Conservation (phyloP, 1,140 invertebrate species). For the Sycobia sp. region DNA sequence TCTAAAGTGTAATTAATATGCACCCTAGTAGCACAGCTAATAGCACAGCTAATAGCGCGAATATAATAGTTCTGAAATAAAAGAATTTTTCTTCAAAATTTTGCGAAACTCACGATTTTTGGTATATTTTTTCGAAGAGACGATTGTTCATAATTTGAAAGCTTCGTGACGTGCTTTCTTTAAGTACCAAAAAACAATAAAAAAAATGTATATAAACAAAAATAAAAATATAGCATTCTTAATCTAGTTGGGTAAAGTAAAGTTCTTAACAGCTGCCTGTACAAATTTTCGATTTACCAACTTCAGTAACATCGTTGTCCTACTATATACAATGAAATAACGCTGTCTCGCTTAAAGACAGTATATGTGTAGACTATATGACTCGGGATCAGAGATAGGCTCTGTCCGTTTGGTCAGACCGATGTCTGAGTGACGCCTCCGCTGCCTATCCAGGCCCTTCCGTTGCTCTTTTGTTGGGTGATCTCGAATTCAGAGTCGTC, state of each 20-base stretch:
- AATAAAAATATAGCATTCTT: neutral
- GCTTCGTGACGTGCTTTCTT: neutral
- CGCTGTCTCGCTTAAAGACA: conserved; percentile 42
- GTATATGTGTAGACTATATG: conserved; percentile 19
- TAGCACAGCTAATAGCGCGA: too few species aligned
- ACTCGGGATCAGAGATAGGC: conserved; percentile 34
- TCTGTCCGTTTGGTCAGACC: conserved; percentile 59
- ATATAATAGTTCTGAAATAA: too few species aligned
- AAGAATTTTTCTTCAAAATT: too few species aligned
- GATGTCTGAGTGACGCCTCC: conserved; percentile 65
- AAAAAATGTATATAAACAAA: neutral
- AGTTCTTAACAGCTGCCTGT: conserved; percentile 47
- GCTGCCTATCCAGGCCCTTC: conserved; percentile 57
- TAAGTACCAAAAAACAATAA: conserved; percentile 14
- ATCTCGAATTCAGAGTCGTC: conserved; percentile 84
- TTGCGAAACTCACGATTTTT: neutral
- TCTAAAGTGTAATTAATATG: too few species aligned
- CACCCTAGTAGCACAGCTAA: too few species aligned
- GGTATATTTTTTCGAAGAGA: neutral
- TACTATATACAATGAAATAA: conserved; percentile 39
- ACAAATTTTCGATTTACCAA: conserved; percentile 39
- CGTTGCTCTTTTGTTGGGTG: conserved; percentile 63
- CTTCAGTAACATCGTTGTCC: conserved; percentile 6
- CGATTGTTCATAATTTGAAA: neutral
- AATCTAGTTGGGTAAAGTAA: neutral